These are phyloP conservation scores for Coecobrya sp. DNA, from an alignment of 2,888 invertebrate species.

Conservation along the genomic window DNA sequence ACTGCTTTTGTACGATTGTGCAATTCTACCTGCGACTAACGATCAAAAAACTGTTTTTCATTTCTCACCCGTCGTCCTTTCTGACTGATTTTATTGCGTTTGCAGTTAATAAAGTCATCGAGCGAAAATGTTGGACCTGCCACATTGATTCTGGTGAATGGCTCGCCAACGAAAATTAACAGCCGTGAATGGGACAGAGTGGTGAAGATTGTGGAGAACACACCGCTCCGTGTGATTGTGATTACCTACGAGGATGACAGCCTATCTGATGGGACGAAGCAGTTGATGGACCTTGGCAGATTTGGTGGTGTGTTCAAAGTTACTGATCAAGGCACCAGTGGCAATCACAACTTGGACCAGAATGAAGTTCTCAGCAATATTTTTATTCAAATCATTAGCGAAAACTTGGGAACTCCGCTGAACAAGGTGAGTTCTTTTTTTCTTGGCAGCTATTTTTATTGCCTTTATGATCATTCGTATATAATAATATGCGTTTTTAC, in stretches of 20 bases:
- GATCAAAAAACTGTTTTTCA: not conserved
- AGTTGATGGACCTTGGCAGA: constrained; percentile 83
- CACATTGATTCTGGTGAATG: constrained; percentile 86
- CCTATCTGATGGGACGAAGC: constrained; percentile 82
- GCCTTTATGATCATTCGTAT: not conserved
- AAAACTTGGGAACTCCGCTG: constrained; percentile 86
- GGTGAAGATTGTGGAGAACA: constrained; percentile 85
- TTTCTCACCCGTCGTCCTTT: constrained; percentile 16
- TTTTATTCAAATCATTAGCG: constrained; percentile 85
- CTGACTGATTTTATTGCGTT: constrained; percentile 35
- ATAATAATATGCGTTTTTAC: constrained; percentile 29
- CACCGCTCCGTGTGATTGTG: constrained; percentile 85
- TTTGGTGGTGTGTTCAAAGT: constrained; percentile 85
- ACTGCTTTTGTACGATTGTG: not conserved
- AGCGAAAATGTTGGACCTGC: constrained; percentile 85
- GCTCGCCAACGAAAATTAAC: constrained; percentile 85
- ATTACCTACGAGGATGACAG: constrained; percentile 86
- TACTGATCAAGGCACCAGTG: constrained; percentile 82
- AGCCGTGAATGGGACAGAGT: constrained; percentile 85
- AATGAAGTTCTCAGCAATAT: constrained; percentile 85
- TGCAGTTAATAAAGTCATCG: constrained; percentile 85
- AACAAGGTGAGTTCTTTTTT: constrained; percentile 83
- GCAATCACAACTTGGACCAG: constrained; percentile 86
- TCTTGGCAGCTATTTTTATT: constrained; percentile 6
- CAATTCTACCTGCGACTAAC: not conserved